phyloP scores from a whole-genome alignment of 2,797 vertebrate species.

The Vireo griseus region DNA sequence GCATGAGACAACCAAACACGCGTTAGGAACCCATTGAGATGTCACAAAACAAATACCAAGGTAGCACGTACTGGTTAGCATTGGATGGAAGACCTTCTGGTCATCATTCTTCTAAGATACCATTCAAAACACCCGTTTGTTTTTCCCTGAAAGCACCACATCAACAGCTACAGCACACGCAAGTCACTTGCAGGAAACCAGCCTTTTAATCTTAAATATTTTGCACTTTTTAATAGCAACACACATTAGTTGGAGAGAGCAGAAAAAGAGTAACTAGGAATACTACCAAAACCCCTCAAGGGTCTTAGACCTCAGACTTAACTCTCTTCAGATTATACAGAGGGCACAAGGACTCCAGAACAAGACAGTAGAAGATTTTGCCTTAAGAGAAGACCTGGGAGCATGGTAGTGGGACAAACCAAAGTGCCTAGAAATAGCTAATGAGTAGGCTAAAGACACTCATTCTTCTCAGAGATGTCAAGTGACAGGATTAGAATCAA shows the following conservation, averaged over 20 bases:
- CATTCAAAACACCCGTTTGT: neutral
- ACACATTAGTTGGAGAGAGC: neutral
- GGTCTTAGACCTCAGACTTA: neutral
- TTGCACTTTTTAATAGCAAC: neutral
- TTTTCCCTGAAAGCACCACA: neutral
- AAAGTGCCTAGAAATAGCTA: neutral
- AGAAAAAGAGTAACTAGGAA: neutral
- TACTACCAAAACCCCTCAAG: neutral
- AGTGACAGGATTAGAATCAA: neutral
- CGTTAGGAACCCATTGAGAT: neutral
- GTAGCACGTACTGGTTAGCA: neutral
- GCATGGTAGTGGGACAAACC: fast-evolving
- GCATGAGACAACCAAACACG: neutral
- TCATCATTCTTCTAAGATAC: neutral
- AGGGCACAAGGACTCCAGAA: neutral
- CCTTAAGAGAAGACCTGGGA: neutral
- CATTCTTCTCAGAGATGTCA: neutral
- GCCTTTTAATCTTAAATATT: neutral
- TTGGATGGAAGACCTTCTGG: neutral
- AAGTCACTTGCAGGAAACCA: neutral
- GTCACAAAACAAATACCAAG: neutral
- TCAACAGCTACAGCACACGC: neutral
- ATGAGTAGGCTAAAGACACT: neutral
- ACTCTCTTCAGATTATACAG: neutral
- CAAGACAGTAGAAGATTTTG: neutral